Conservation (phyloP, 37 sponge, comb jelly and placozoan species). For the Cliona cf. orientalis region DNA sequence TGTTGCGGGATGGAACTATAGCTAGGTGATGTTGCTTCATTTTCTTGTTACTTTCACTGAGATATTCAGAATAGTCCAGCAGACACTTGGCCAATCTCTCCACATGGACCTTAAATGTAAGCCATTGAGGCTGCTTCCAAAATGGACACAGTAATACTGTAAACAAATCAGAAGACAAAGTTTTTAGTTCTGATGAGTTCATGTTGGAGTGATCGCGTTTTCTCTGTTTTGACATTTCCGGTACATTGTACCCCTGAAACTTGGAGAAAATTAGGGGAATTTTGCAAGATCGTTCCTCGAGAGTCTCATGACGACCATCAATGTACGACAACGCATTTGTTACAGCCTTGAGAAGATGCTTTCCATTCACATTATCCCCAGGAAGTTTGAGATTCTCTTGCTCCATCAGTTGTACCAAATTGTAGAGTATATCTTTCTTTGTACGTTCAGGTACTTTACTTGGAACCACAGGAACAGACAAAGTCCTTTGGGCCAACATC, state of each 20-base stretch:
- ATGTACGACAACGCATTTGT: slow-evolving; percentile 40
- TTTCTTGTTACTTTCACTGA: slow-evolving; percentile 18
- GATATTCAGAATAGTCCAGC: slow-evolving; percentile 30
- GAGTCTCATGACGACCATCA: slow-evolving; percentile 36
- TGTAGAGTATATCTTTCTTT: slow-evolving; percentile 26
- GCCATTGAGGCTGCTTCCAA: slow-evolving; percentile 5
- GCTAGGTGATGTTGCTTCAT: slow-evolving; percentile 16
- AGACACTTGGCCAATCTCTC: slow-evolving; percentile 5
- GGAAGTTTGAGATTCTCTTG: not conserved
- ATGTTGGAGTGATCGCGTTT: slow-evolving; percentile 8
- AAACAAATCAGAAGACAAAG: slow-evolving; percentile 20
- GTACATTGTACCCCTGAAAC: slow-evolving; percentile 26
- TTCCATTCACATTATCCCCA: not conserved
- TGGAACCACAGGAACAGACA: slow-evolving; percentile 1
- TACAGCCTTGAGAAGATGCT: slow-evolving; percentile 27
- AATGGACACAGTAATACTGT: slow-evolving; percentile 7
- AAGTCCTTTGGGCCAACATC: not conserved
- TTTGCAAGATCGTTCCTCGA: slow-evolving; percentile 21
- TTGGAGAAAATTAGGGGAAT: slow-evolving; percentile 20
- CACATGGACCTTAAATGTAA: slow-evolving; percentile 6
- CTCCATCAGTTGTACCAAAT: not conserved
- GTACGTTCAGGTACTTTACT: not conserved
- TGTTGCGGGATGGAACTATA: slow-evolving; percentile 5
- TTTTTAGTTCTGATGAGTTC: not conserved
- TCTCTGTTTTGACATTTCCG: slow-evolving; percentile 29